These are phyloP conservation scores for Sebastes paucispinis DNA, from an alignment of 2,797 vertebrate genomes.

Conservation along the genomic window DNA sequence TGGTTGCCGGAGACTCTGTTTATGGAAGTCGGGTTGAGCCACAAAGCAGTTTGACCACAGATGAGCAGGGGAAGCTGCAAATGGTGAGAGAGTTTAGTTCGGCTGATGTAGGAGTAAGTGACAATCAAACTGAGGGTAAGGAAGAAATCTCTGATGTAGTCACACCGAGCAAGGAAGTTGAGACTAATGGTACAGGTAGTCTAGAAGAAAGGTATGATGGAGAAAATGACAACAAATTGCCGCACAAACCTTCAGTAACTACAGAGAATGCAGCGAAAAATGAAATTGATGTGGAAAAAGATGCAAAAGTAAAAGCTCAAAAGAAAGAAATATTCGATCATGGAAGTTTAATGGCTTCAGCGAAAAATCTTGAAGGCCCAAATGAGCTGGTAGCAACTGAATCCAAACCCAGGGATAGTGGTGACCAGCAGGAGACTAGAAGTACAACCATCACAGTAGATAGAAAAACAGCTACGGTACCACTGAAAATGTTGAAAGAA, in stretches of 20 bases:
- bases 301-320: constrained; percentile 11
- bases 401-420: constrained; percentile 10
- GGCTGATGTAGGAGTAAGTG: constrained; percentile 16
- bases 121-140: constrained; percentile 2
- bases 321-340: constrained; percentile 9
- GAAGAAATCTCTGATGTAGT: constrained; percentile 9
- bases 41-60: constrained; percentile 8
- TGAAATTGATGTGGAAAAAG: background rate
- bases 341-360: constrained; percentile 20
- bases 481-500: constrained; percentile 12
- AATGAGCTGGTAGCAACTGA: background rate
- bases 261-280: background rate
- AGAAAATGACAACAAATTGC: background rate
- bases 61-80: constrained; percentile 15
- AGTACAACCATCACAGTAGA: background rate
- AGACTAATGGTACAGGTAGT: background rate
- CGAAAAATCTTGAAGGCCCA: background rate
- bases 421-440: background rate
- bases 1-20: constrained; percentile 15
- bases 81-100: constrained; percentile 6
- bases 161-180: constrained; percentile 1
- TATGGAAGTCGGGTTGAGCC: background rate
- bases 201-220: constrained; percentile 1
- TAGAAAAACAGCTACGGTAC: background rate
- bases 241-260: constrained; percentile 2